Percentiles rank a stretch among this genome's conserved stretches.
phyloP scores from a whole-genome alignment of 2,888 invertebrate species.

The Megalurothrips usitatus region DNA sequence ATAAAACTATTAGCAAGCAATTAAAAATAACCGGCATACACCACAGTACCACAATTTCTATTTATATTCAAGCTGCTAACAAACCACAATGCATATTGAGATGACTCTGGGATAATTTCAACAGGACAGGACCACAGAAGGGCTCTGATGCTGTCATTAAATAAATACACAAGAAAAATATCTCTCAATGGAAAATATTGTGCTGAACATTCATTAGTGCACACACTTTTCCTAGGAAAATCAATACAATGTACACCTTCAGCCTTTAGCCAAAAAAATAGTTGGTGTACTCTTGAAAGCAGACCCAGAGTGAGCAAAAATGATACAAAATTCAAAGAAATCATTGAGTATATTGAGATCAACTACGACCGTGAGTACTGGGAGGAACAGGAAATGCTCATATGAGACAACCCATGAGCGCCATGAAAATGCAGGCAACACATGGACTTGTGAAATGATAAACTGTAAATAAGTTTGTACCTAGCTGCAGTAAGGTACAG shows the following conservation, averaged over 20 bases:
- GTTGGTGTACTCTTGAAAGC: neutral
- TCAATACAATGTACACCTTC: neutral
- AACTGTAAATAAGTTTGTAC: no score
- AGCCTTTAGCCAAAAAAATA: neutral
- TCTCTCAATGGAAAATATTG: neutral
- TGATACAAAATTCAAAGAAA: neutral
- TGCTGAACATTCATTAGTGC: neutral
- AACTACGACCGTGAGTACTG: neutral
- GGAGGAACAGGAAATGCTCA: neutral
- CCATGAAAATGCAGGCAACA: neutral
- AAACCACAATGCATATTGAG: no score
- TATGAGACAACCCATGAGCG: neutral
- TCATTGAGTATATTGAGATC: neutral
- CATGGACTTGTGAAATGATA: no score
- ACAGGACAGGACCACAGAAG: neutral
- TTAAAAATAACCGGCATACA: no score
- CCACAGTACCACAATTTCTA: no score
- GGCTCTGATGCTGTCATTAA: neutral
- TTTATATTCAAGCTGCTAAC: no score
- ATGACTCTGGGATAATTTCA: no score
- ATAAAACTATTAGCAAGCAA: no score
- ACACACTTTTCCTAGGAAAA: neutral
- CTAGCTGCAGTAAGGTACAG: no score
- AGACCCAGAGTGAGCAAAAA: neutral
- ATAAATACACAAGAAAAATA: no score